Base-by-base conservation (phyloP, 2,113 vertebrate species). In the Climacteris rufus region DNA sequence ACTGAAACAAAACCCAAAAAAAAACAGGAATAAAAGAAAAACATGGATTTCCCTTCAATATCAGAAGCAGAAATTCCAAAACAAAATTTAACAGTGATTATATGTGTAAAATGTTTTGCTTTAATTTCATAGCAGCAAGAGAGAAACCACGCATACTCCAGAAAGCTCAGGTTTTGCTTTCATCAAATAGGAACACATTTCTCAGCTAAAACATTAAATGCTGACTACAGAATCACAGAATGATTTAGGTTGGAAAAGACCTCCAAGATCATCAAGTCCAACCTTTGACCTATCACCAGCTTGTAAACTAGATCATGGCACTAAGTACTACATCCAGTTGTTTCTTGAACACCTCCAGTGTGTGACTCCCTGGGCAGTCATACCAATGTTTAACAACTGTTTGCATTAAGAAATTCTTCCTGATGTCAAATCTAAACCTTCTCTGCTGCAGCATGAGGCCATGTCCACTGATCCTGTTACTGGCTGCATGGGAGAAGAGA, bases 401-500 rank as follows among this genome's bases (percentile, higher is more conserved):
- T 82, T 47, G 25, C 24, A n/a, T n/a, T 20, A 40, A 53, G 39
- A 47, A 89, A 83, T 53, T 82, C 14, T 60, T 60, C 40, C 70
- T 39, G 16, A 31, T 60, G n/a, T 35, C 19, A 33, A 74, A 13
- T 7, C 33, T 52, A 18, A 65, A 28, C 18, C 37, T 72, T 42
- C 0, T 0, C 14, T 53, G 8, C 10, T 21, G 11, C 20, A 53
- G 13, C 24, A 10, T 21, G 24, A 89, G 39, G 19, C 20, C 20
- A 17, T 12, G 11, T 39, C 39, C 24, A 45, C 69, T 68, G 16
- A 39, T 30, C 11, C 20, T 53, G 20, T 24, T 0, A 0, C 39
- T 30, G 17, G 45, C 1, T 45, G n/a, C 28, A 15, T 30, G 13
- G 19, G 20, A 60, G 7, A 66, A 81, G 16, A 60, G 16, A 17